Evolutionary conservation across 1,140 invertebrate genomes (phyloP).

Genomic region (Lepidotrigona ventralis): DNA sequence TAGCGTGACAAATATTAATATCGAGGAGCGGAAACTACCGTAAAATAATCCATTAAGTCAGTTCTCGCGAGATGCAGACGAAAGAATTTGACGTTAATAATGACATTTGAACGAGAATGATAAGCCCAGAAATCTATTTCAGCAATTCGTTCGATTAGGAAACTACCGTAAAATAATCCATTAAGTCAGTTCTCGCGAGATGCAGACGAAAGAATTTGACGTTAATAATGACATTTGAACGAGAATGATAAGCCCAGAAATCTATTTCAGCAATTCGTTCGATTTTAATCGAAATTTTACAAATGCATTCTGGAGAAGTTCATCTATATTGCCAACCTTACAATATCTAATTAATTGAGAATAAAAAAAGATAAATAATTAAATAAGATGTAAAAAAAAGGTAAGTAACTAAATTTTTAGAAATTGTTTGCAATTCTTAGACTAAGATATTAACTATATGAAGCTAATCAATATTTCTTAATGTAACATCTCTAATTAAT

Average conservation of each 20-base stretch:
- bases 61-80: background rate
- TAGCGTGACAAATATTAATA: background rate
- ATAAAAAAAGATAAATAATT: no score
- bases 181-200: background rate
- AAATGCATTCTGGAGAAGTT: background rate
- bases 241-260: background rate
- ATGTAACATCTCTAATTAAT: no score
- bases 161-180: background rate
- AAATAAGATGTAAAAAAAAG: no score
- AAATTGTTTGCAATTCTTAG: background rate
- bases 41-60: conserved; percentile 10
- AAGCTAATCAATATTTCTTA: background rate
- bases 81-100: background rate
- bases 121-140: no score
- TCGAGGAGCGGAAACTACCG: background rate
- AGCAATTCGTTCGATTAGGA: background rate
- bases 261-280: background rate
- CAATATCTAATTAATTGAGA: no score
- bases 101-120: conserved; percentile 1
- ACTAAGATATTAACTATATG: background rate
- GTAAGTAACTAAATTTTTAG: background rate
- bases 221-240: conserved; percentile 3
- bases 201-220: no score
- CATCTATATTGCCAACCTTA: background rate
- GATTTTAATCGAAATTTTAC: background rate